Base-by-base conservation (phyloP, 2,888 invertebrate species). In the Anoplius nigerrimus region DNA sequence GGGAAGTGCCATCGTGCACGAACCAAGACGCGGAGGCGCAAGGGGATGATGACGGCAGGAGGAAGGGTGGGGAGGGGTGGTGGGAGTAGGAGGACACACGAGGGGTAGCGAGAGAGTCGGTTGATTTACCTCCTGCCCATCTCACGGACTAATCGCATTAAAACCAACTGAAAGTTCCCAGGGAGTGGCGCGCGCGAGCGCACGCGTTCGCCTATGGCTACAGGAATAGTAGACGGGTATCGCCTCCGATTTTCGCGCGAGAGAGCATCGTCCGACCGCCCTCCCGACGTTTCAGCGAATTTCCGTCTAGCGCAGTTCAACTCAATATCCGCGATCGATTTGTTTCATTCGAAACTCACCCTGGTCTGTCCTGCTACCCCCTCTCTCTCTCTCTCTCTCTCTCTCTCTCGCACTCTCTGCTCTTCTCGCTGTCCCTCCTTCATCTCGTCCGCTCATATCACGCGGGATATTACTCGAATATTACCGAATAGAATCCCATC, bases 121-220 rank as follows among this genome's bases (percentile, higher is more conserved):
- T 70, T 67, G 74, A 79, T 79, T 75, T 67, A 63, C 62, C 63
- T 52, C 22, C 45, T 60, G 46, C 51, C 60, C 59, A 66, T 76
- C 69, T 71, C 65, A 34, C 63, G 42, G 42, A 46, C 68, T 79
- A 80, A 80, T 80, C 80, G 79, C 74, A 79, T 80, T 81, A 81
- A 76, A 81, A 68, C 72, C 81, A 74, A 76, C 76, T 76, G 78
- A 72, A 78, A 79, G 79, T 79, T 80, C 81, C 71, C 75, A 75
- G 71, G 61, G 63, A 42, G n/a, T n/a, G n/a, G n/a, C 63, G 22
- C 54, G 43, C 57, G 15, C 43, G 13, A 60, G 21, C 21, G 56
- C 11, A 2, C 54, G 22, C 43, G n/a, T 21, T 48, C 54, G 34
- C 15, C 13, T 22, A n/a, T 24, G 21, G 52, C 22, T 21, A 15